A percentile compares a stretch with the other conserved stretches of the same genome.
Conservation (phyloP, 2,113 vertebrate species). For the Cheirogaleus medius region DNA sequence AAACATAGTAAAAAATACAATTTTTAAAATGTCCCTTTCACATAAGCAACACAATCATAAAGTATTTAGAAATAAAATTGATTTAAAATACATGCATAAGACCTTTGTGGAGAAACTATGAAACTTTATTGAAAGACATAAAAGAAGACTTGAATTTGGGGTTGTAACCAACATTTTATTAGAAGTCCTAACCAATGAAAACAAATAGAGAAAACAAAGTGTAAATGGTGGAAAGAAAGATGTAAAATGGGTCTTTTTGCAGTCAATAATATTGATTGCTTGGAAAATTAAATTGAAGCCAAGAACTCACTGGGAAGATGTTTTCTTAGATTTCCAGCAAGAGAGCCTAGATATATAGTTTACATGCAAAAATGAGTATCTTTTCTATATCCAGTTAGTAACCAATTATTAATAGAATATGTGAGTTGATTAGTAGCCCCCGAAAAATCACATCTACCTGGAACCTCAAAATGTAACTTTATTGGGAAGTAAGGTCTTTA, state of each 20-base stretch:
- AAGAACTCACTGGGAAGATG: not conserved
- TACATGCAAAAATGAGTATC: not conserved
- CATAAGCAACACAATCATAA: not conserved
- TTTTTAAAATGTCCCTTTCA: not conserved
- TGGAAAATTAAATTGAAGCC: not conserved
- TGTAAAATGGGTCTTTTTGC: not conserved
- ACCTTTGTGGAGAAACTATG: not conserved
- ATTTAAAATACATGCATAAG: not conserved
- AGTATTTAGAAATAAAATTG: not conserved
- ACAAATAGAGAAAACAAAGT: not conserved
- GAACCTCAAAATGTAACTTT: not conserved
- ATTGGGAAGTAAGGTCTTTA: not conserved
- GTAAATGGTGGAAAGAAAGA: not conserved
- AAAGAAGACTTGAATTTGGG: not conserved
- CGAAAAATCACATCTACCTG: not conserved
- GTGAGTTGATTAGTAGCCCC: not conserved
- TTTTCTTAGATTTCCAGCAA: conserved; percentile 1
- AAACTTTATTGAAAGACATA: not conserved
- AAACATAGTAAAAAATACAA: not conserved
- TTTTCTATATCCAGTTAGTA: not conserved
- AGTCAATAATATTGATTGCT: not conserved
- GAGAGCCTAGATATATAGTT: not conserved
- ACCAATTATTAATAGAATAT: not conserved
- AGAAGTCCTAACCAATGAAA: not conserved
- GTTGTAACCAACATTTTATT: not conserved